phyloP scores from a whole-genome alignment of 2,113 vertebrate species.

The Oxyruncus cristatus region DNA sequence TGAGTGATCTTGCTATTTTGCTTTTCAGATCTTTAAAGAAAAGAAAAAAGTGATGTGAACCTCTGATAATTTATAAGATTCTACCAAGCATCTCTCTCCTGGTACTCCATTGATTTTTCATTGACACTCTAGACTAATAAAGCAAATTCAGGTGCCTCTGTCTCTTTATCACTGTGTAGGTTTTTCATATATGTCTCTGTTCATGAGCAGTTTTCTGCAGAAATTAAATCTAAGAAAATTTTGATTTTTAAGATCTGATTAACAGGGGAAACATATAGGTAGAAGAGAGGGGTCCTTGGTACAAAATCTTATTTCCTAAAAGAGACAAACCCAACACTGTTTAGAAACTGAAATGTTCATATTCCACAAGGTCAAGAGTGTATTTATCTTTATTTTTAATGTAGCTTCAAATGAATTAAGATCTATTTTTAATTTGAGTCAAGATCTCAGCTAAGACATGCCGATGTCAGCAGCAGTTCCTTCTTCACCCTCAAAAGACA shows the following conservation, averaged over 20 bases:
- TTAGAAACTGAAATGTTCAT: background rate
- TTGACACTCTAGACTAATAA: background rate
- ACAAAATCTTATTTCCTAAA: background rate
- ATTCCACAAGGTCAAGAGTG: background rate
- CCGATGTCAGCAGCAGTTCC: background rate
- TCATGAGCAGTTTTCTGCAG: background rate
- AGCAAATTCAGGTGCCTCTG: background rate
- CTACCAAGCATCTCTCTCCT: background rate
- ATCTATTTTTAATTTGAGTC: background rate
- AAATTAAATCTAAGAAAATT: background rate
- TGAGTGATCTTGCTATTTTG: conserved; percentile 1
- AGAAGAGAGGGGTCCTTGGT: background rate
- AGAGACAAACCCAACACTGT: background rate
- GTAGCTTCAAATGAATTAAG: background rate
- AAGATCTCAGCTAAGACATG: background rate
- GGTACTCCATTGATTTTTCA: background rate
- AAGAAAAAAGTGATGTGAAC: background rate
- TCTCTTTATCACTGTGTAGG: background rate
- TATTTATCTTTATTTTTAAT: background rate
- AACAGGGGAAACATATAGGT: background rate
- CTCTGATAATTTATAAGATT: conserved; percentile 12
- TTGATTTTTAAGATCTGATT: conserved; percentile 1
- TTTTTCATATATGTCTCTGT: background rate
- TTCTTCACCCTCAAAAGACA: background rate
- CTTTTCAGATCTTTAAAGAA: background rate